Percentiles rank a stretch among this genome's conserved stretches.
Conservation (phyloP, 1,140 invertebrate genomes). For the Hypothenemus hampei region DNA sequence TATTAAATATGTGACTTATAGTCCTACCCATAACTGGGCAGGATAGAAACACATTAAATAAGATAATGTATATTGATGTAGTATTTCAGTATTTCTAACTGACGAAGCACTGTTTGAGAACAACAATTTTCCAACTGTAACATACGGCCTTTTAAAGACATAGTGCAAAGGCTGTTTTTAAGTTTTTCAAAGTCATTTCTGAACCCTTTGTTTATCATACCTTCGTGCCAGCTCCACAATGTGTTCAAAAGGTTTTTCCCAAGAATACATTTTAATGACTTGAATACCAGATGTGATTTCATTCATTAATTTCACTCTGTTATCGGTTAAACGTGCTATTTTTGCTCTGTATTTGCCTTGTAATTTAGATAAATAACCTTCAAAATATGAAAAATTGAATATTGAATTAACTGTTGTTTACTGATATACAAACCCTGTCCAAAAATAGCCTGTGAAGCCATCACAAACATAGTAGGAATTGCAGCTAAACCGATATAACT, state of each 20-base stretch:
- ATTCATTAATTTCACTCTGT: constrained; percentile 76
- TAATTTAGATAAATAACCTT: constrained; percentile 61
- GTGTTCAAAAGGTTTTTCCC: constrained; percentile 72
- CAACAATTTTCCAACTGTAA: background rate
- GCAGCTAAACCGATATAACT: constrained; percentile 53
- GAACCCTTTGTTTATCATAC: no score
- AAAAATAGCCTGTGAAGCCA: constrained; percentile 58
- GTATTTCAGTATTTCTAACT: background rate
- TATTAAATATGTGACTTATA: no score
- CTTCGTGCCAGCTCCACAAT: constrained; percentile 57
- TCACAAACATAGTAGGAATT: constrained; percentile 56
- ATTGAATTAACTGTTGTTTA: background rate
- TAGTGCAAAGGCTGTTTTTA: no score
- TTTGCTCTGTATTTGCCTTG: constrained; percentile 59
- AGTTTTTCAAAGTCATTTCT: background rate
- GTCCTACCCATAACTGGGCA: no score
- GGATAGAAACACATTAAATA: no score
- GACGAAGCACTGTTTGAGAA: background rate
- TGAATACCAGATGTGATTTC: constrained; percentile 71
- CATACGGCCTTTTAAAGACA: background rate
- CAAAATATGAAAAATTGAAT: constrained; percentile 1
- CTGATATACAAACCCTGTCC: constrained; percentile 53
- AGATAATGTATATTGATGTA: no score
- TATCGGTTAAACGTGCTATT: constrained; percentile 68
- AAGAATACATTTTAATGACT: constrained; percentile 83